Evolutionary conservation across 2,888 invertebrate genomes (phyloP).

Genomic region (Lasioglossum leucozonium): DNA sequence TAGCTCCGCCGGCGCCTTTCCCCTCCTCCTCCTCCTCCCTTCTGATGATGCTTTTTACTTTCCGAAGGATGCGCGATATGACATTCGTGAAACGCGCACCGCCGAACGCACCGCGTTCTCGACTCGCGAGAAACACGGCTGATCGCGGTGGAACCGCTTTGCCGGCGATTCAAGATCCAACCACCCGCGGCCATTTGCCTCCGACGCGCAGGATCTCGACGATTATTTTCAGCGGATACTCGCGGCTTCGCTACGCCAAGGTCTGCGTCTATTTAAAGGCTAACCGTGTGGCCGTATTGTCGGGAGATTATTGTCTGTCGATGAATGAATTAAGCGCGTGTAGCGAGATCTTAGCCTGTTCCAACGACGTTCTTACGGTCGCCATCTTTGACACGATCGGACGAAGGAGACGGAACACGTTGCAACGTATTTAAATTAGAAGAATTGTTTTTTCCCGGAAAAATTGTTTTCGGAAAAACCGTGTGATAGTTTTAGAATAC

Average conservation of each 20-base stretch:
- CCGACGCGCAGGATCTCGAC: not conserved
- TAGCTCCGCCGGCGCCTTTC: not conserved
- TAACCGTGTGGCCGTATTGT: not conserved
- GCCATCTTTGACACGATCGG: not conserved
- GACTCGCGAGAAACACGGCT: not conserved
- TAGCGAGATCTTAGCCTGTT: not conserved
- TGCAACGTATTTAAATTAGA: no score
- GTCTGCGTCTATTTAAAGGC: not conserved
- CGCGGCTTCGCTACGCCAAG: not conserved
- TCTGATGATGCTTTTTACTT: constrained; percentile 35
- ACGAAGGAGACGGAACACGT: not conserved
- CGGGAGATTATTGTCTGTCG: not conserved
- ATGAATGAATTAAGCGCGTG: not conserved
- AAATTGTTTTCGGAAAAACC: no score
- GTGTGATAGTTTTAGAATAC: no score
- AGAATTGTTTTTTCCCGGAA: no score
- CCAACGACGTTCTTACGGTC: not conserved
- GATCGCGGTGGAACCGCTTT: not conserved
- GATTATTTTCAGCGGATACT: not conserved
- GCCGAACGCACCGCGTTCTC: not conserved
- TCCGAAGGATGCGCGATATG: not conserved
- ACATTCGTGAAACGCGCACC: not conserved
- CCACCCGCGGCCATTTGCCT: not conserved
- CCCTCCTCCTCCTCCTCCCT: not conserved
- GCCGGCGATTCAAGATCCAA: not conserved